Evolutionary conservation across 2,888 invertebrate genomes (phyloP).

Genomic region (Mechanitis mazaeus): DNA sequence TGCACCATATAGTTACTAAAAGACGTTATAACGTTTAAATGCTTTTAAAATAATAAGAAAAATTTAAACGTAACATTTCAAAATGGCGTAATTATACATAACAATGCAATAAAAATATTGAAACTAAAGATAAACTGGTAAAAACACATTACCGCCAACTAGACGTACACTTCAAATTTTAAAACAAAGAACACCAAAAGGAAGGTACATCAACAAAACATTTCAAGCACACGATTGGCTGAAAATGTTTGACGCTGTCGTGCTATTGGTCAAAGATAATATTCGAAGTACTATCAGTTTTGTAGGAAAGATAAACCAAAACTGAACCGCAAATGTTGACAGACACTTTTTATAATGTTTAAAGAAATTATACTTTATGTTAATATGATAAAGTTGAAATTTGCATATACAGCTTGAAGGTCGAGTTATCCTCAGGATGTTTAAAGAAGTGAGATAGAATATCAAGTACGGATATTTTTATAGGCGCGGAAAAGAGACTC

Average conservation of each 20-base stretch:
- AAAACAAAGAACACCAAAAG: constrained; percentile 40
- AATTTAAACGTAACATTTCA: not conserved
- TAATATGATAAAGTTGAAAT: constrained; percentile 26
- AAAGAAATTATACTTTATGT: constrained; percentile 37
- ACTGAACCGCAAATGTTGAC: constrained; percentile 69
- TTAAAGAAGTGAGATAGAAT: constrained; percentile 50
- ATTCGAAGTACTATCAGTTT: constrained; percentile 65
- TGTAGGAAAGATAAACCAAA: constrained; percentile 70
- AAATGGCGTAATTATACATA: not conserved
- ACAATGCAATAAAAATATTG: not conserved
- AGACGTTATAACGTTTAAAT: too few species aligned
- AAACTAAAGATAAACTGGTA: constrained; percentile 4
- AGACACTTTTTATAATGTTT: constrained; percentile 39
- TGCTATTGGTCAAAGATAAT: constrained; percentile 75
- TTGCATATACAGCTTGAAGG: constrained; percentile 12
- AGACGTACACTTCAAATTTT: constrained; percentile 25
- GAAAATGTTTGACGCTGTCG: constrained; percentile 56
- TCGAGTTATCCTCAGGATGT: constrained; percentile 30
- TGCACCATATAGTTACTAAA: too few species aligned
- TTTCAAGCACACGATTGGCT: constrained; percentile 60
- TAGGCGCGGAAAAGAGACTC: constrained; percentile 42
- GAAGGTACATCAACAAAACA: constrained; percentile 49
- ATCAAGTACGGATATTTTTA: constrained; percentile 39
- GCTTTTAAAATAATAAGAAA: too few species aligned
- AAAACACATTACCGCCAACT: constrained; percentile 17